Evolutionary conservation across 2,888 invertebrate species (phyloP).

Genomic region (Nymphalis polychloros): DNA sequence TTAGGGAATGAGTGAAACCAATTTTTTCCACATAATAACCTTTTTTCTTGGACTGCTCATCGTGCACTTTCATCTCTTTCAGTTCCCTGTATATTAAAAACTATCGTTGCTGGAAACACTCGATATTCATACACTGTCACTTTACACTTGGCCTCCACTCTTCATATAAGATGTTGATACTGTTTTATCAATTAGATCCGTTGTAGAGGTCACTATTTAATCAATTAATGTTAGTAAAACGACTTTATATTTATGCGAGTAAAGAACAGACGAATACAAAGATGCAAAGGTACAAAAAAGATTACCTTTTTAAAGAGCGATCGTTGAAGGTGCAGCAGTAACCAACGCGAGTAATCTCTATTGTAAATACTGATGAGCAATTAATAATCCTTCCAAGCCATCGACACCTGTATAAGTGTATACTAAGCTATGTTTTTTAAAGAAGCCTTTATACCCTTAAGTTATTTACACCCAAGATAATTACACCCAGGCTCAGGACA

Average conservation of each 20-base stretch:
- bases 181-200: too few relatives aligned
- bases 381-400: slow-evolving; percentile 58
- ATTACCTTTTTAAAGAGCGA: slow-evolving; percentile 56
- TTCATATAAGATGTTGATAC: too few relatives aligned
- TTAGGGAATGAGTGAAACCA: slow-evolving; percentile 50
- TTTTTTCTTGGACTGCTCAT: background rate
- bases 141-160: too few relatives aligned
- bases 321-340: slow-evolving; percentile 82
- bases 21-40: slow-evolving; percentile 32
- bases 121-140: too few relatives aligned
- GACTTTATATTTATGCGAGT: too few relatives aligned
- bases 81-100: slow-evolving; percentile 27
- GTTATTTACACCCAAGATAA: too few relatives aligned
- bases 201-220: too few relatives aligned
- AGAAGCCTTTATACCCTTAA: too few relatives aligned
- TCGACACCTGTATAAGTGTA: slow-evolving; percentile 58
- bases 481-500: too few relatives aligned
- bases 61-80: slow-evolving; percentile 18
- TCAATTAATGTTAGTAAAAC: too few relatives aligned
- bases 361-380: slow-evolving; percentile 70
- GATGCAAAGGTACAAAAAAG: background rate
- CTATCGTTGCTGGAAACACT: background rate
- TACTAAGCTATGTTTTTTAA: background rate
- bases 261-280: too few relatives aligned
- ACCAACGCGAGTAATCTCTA: slow-evolving; percentile 78